phyloP scores from a whole-genome alignment of 2,888 invertebrate species.

The Ptychoptera contaminata region DNA sequence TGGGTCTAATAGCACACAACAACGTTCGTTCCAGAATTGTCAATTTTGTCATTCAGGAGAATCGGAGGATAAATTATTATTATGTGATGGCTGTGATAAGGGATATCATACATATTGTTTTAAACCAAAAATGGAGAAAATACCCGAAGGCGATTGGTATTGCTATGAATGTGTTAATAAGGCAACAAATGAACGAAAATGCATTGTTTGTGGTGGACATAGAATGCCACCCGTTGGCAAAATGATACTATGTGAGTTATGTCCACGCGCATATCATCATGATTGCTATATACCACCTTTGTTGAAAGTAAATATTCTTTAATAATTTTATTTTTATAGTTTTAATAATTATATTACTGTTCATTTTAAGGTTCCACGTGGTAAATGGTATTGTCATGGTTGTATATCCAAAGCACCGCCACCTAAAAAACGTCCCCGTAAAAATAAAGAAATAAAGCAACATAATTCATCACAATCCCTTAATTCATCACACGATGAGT shows the following conservation, averaged over 20 bases:
- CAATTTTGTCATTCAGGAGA: slow-evolving; percentile 95
- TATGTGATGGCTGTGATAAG: slow-evolving; percentile 96
- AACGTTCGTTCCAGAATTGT: slow-evolving; percentile 59
- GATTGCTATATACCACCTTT: slow-evolving; percentile 85
- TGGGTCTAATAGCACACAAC: slow-evolving; percentile 7
- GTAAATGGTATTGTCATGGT: slow-evolving; percentile 80
- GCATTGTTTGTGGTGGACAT: slow-evolving; percentile 81
- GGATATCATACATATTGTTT: slow-evolving; percentile 99
- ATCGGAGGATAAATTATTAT: slow-evolving; percentile 83
- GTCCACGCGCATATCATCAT: slow-evolving; percentile 82
- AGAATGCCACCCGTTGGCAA: slow-evolving; percentile 37
- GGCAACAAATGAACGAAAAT: slow-evolving; percentile 81
- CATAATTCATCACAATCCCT: slow-evolving; percentile 22
- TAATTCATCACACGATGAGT: slow-evolving; percentile 30
- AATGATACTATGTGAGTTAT: slow-evolving; percentile 75
- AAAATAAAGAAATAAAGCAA: slow-evolving; percentile 31
- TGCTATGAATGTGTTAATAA: slow-evolving; percentile 92
- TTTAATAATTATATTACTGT: background rate
- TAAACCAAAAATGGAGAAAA: slow-evolving; percentile 88
- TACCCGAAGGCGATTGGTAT: slow-evolving; percentile 98
- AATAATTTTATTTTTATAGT: background rate
- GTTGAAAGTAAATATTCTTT: slow-evolving; percentile 38
- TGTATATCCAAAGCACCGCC: slow-evolving; percentile 74
- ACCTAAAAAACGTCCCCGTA: slow-evolving; percentile 44
- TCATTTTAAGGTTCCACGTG: slow-evolving; percentile 39